These are phyloP conservation scores for Zootoca vivipara DNA, from an alignment of 2,113 vertebrate genomes.

Conservation along the genomic window DNA sequence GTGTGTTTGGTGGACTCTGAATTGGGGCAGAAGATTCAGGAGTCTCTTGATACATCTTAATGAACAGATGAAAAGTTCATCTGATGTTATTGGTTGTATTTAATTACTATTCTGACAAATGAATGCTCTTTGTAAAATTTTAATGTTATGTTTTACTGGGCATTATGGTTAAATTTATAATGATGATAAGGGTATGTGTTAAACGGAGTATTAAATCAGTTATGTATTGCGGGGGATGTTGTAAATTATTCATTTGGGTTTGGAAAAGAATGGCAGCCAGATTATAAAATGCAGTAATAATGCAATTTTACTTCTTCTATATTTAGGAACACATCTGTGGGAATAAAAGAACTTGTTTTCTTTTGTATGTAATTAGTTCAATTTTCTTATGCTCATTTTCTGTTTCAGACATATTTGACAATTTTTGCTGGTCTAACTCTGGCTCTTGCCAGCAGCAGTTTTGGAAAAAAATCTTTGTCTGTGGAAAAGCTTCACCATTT, in stretches of 20 bases:
- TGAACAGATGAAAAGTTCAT: slow-evolving; percentile 6
- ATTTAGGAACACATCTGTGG: slow-evolving; percentile 20
- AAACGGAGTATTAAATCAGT: slow-evolving; percentile 35
- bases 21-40: neutral
- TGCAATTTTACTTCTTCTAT: slow-evolving; percentile 32
- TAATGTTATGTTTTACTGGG: slow-evolving; percentile 16
- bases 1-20: neutral
- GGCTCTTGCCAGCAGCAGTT: slow-evolving; percentile 29
- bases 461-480: slow-evolving; percentile 15
- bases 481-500: slow-evolving; percentile 26
- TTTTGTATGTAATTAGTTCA: slow-evolving; percentile 11
- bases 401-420: slow-evolving; percentile 41
- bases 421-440: no score
- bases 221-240: neutral
- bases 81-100: neutral
- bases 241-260: slow-evolving; percentile 18
- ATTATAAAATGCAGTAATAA: neutral
- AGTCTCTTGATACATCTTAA: neutral
- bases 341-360: slow-evolving; percentile 34
- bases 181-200: neutral
- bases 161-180: neutral
- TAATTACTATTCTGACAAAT: slow-evolving; percentile 18
- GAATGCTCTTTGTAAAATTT: slow-evolving; percentile 29
- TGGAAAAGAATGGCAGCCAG: neutral
- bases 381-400: slow-evolving; percentile 18